Base-by-base conservation (phyloP, 92 coral and sea anemone species). In the Epizoanthus scotinus region DNA sequence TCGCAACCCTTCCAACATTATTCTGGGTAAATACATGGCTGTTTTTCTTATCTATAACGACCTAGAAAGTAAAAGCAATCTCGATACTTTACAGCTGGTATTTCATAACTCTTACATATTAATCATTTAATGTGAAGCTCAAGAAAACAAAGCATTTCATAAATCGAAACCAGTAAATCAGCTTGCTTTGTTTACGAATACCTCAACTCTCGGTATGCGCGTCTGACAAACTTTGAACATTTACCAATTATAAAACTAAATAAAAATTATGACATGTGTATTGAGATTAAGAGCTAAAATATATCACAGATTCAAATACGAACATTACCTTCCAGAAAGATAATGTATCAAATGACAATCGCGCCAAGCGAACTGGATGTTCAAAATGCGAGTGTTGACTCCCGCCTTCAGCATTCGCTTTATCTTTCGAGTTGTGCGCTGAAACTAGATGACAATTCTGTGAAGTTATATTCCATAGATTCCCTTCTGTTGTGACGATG, bases 141-240 rank as follows among this genome's bases (percentile, higher is more conserved):
- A 73, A 29, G 38, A 29, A 64, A 31, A 24, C 40, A 31, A 64
- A 25, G 14, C 67, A 63, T 5, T 10, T 28, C 44, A 63, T 15
- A 27, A 19, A 36, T 36, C 44, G n/a, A n/a, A n/a, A n/a, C n/a
- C n/a, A n/a, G n/a, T 0, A 8, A 0, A 44, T 9, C 52, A 47
- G 15, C 14, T 8, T 8, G 67, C 79, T 74, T 74, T 74, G 79
- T 74, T 74, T 74, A 57, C 25, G 66, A 74, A 74, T 58, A 34
- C 67, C 66, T 27, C 12, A 55, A 20, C 66, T 57, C 28, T 57
- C 19, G 19, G 24, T 6, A 26, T 9, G 26, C n/a, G 26, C 19
- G 9, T 58, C 73, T 31, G 13, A 73, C 57, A 73, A 9, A 10
- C 14, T 55, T 49, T 1, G 38, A 73, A 10, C 42, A 73, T 8